Percentiles rank a stretch among this genome's conserved stretches.
These are phyloP conservation scores for Nephrotoma guestfalica DNA, from an alignment of 2,888 invertebrate genomes.

Conservation along the genomic window DNA sequence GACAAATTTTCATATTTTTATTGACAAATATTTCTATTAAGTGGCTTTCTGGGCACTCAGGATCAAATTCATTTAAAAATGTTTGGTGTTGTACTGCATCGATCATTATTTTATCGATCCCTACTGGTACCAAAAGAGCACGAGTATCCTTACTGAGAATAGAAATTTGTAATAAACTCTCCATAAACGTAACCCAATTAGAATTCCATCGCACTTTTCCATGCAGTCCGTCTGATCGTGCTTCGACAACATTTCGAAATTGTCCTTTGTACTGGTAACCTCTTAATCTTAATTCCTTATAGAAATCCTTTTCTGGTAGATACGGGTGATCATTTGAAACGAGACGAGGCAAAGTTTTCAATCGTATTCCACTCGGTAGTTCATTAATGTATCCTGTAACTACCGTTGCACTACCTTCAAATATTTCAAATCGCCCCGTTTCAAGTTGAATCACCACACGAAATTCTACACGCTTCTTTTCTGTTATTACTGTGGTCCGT, in stretches of 20 bases:
- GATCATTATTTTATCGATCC: conserved; percentile 55
- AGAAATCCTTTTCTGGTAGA: conserved; percentile 47
- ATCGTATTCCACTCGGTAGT: conserved; percentile 27
- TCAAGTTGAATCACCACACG: conserved; percentile 44
- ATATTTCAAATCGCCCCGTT: conserved; percentile 44
- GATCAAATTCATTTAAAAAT: conserved; percentile 25
- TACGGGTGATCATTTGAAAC: conserved; percentile 19
- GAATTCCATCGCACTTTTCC: conserved; percentile 47
- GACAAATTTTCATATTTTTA: conserved; percentile 24
- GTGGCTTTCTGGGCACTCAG: conserved; percentile 16
- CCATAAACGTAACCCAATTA: conserved; percentile 81
- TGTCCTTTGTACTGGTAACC: conserved; percentile 45
- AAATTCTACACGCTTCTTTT: conserved; percentile 38
- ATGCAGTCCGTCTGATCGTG: conserved; percentile 25
- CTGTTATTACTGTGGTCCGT: conserved; percentile 65
- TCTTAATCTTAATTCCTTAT: conserved; percentile 52
- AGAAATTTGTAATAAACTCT: conserved; percentile 74
- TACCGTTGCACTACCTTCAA: conserved; percentile 52
- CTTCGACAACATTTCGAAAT: conserved; percentile 22
- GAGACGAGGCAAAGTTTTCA: conserved; percentile 12
- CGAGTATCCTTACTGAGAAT: conserved; percentile 54
- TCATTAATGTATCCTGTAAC: conserved; percentile 53
- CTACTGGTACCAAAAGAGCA: conserved; percentile 58
- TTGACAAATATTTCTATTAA: conserved; percentile 14
- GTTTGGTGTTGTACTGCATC: conserved; percentile 46